Conservation (phyloP, 2,113 vertebrate species). For the Sapayoa aenigma region DNA sequence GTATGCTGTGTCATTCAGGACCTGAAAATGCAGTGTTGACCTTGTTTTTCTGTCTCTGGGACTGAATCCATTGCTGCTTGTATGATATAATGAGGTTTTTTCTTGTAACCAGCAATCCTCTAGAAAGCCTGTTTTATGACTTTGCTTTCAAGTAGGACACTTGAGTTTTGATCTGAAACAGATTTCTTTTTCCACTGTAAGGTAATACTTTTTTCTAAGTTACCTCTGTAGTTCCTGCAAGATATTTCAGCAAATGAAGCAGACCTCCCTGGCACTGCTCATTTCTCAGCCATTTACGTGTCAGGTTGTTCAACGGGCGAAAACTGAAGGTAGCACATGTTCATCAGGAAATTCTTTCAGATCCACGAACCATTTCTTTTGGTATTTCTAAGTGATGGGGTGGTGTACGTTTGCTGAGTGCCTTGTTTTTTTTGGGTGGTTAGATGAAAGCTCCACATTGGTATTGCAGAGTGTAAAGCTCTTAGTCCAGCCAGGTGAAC, state of each 20-base stretch:
- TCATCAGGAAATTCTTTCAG: background rate
- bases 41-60: background rate
- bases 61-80: background rate
- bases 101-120: background rate
- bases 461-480: background rate
- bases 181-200: background rate
- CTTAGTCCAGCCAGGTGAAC: background rate
- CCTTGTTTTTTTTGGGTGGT: background rate
- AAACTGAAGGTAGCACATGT: background rate
- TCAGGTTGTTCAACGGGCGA: background rate
- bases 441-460: background rate
- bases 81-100: background rate
- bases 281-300: background rate
- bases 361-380: background rate
- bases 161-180: background rate
- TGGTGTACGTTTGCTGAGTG: background rate
- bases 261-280: background rate
- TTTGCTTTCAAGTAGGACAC: background rate
- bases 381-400: background rate
- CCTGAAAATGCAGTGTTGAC: background rate
- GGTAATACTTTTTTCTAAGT: background rate
- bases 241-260: background rate
- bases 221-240: background rate
- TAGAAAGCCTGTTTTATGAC: background rate
- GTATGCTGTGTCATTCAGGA: background rate